phyloP scores from a whole-genome alignment of 2,888 invertebrate genomes.

The Balanococcus diminutus region DNA sequence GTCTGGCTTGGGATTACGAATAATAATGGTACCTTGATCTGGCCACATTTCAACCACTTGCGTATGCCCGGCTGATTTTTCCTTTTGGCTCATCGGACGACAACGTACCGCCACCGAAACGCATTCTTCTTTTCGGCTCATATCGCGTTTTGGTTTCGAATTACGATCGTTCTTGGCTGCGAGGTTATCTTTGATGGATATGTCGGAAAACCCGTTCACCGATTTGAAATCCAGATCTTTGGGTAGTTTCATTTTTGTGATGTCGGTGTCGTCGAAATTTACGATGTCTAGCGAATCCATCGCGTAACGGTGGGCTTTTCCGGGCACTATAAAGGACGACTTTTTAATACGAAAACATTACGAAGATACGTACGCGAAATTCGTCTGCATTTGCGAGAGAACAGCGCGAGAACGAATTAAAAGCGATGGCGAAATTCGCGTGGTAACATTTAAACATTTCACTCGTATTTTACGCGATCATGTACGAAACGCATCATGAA shows the following conservation, averaged over 20 bases:
- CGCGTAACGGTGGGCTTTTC: background rate
- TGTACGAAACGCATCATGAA: background rate
- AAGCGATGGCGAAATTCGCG: background rate
- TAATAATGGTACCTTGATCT: constrained; percentile 87
- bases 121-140: constrained; percentile 71
- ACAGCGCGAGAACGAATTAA: background rate
- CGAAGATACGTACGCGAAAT: background rate
- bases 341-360: background rate
- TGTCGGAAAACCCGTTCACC: constrained; percentile 14
- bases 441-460: background rate
- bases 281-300: constrained; percentile 24
- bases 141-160: background rate
- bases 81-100: constrained; percentile 90
- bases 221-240: constrained; percentile 40
- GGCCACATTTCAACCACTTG: constrained; percentile 82
- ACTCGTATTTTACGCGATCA: constrained; percentile 32
- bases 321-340: background rate
- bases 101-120: constrained; percentile 97
- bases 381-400: background rate
- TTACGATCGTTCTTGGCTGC: background rate
- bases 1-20: constrained; percentile 80
- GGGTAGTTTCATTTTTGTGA: constrained; percentile 2
- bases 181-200: background rate
- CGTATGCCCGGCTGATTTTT: constrained; percentile 74
- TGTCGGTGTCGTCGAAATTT: constrained; percentile 14